Percentiles rank a stretch among this genome's conserved stretches.
Conservation (phyloP, 2,888 invertebrate species). For the Rhagonycha lutea region DNA sequence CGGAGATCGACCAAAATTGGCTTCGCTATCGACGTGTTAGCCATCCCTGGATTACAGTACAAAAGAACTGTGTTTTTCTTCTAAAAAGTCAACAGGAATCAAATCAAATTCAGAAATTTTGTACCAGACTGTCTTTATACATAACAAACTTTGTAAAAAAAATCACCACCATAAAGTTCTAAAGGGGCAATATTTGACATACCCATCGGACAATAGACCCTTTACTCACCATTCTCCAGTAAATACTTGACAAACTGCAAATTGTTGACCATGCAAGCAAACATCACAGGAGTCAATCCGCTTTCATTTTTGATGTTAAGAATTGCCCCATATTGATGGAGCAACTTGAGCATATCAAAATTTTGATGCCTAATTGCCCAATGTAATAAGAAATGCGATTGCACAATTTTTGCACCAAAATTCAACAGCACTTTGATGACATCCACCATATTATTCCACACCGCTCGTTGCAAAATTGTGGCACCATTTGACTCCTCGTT, state of each 20-base stretch:
- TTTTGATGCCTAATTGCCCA: constrained; percentile 68
- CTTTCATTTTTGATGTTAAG: constrained; percentile 67
- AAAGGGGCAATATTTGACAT: too few species aligned
- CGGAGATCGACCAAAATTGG: too few species aligned
- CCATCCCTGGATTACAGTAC: too few species aligned
- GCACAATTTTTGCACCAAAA: constrained; percentile 71
- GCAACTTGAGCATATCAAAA: constrained; percentile 61
- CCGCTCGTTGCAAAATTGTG: constrained; percentile 73
- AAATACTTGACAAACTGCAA: constrained; percentile 59
- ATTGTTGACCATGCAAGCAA: constrained; percentile 56
- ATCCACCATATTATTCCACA: constrained; percentile 65
- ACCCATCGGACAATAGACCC: too few species aligned
- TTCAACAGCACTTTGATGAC: constrained; percentile 64
- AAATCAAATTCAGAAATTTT: too few species aligned
- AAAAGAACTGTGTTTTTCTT: too few species aligned
- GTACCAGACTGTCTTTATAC: too few species aligned
- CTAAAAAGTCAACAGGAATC: too few species aligned
- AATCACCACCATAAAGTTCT: too few species aligned
- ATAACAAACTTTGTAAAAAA: too few species aligned
- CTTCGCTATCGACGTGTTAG: too few species aligned
- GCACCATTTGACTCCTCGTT: constrained; percentile 72
- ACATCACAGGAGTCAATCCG: constrained; percentile 71
- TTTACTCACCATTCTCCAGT: constrained; percentile 62
- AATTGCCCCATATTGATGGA: constrained; percentile 62
- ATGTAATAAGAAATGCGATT: constrained; percentile 72